These are phyloP conservation scores for Unio delphinus DNA, from an alignment of 2,888 invertebrate genomes.

Conservation along the genomic window DNA sequence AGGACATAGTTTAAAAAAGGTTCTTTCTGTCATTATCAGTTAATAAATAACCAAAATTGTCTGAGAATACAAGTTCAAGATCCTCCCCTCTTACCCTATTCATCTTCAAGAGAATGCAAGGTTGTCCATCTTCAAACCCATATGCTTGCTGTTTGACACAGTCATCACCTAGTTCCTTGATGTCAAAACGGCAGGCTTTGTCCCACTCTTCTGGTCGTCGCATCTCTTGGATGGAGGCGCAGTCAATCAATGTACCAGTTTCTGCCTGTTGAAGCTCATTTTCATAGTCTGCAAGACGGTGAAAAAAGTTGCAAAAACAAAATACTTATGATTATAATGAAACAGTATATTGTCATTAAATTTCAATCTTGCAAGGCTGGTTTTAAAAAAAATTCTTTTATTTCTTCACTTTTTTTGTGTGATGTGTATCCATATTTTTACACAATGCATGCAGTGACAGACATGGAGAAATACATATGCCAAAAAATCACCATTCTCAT, in stretches of 20 bases:
- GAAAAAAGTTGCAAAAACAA: neutral
- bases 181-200: constrained; percentile 86
- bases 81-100: constrained; percentile 82
- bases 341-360: too few relatives aligned
- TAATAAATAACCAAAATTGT: too few relatives aligned
- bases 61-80: too few relatives aligned
- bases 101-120: constrained; percentile 96
- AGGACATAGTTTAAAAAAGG: too few relatives aligned
- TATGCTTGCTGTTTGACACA: constrained; percentile 86
- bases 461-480: too few relatives aligned
- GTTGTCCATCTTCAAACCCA: constrained; percentile 87
- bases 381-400: neutral
- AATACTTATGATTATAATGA: too few relatives aligned
- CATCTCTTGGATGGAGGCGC: constrained; percentile 77
- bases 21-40: too few relatives aligned
- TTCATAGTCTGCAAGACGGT: constrained; percentile 62
- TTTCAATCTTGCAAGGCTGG: neutral
- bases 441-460: too few relatives aligned
- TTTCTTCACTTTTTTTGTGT: neutral
- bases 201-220: constrained; percentile 61
- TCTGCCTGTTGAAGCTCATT: constrained; percentile 62
- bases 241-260: constrained; percentile 77
- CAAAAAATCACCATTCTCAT: too few relatives aligned
- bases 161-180: constrained; percentile 76
- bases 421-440: neutral